Evolutionary conservation across 2,113 vertebrate species (phyloP).

Genomic region (Nyctereutes procyonoides): DNA sequence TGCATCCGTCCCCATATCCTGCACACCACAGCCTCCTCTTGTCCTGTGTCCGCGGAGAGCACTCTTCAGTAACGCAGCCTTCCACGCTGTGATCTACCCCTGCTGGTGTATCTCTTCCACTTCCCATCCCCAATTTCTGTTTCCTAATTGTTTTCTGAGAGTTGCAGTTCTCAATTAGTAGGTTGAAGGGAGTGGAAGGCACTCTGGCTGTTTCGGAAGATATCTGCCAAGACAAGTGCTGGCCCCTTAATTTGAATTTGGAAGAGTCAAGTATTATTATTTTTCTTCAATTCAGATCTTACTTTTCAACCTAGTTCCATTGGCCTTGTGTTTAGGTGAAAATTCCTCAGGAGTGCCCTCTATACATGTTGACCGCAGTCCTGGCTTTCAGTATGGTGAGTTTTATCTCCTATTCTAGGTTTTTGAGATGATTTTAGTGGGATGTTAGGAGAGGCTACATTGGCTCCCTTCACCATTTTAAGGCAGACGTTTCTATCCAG

Average conservation of each 20-base stretch:
- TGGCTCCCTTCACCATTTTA: neutral
- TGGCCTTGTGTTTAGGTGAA: neutral
- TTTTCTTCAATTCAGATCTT: neutral
- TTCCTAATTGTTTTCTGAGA: neutral
- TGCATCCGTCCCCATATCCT: neutral
- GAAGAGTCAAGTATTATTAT: neutral
- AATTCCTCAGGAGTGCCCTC: neutral
- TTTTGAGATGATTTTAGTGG: neutral
- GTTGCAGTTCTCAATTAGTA: neutral
- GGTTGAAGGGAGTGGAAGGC: neutral
- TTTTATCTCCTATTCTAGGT: neutral
- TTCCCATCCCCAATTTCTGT: neutral
- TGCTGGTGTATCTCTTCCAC: neutral
- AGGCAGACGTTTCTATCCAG: neutral
- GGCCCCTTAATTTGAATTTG: neutral
- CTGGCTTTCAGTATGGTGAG: neutral
- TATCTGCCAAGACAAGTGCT: neutral
- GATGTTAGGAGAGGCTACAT: neutral
- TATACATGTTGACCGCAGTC: neutral
- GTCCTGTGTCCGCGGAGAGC: fast-evolving
- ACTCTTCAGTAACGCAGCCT: neutral
- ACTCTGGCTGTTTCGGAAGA: neutral
- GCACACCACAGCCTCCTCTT: fast-evolving
- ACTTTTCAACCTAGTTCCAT: neutral
- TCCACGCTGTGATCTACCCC: fast-evolving